phyloP scores from a whole-genome alignment of 2,888 invertebrate genomes.

The Homarus gammarus region DNA sequence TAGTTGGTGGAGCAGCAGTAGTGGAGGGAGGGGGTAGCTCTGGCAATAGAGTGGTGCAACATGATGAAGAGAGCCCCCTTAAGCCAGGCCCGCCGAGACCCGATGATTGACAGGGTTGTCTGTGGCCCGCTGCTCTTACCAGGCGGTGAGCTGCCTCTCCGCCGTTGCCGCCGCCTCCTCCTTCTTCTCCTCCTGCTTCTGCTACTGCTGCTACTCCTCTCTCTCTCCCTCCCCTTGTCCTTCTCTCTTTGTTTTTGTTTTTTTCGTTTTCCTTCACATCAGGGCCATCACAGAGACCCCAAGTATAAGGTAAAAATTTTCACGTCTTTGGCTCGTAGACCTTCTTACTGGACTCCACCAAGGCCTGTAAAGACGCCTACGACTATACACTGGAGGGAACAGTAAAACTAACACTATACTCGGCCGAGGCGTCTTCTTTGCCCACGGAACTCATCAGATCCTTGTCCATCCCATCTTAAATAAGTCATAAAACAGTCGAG shows the following conservation, averaged over 20 bases:
- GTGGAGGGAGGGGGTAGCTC: constrained; percentile 36
- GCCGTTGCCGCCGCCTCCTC: constrained; percentile 26
- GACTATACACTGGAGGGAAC: constrained; percentile 4
- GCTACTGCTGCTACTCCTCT: background rate
- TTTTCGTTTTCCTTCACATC: too few relatives aligned
- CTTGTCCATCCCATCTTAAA: constrained; percentile 68
- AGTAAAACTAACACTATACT: constrained; percentile 15
- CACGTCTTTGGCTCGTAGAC: background rate
- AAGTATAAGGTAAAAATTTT: too few relatives aligned
- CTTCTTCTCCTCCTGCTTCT: background rate
- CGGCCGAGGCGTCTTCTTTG: constrained; percentile 40
- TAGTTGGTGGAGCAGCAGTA: background rate
- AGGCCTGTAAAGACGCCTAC: too few relatives aligned
- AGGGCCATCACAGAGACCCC: too few relatives aligned
- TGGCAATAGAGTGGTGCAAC: constrained; percentile 61
- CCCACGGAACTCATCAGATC: constrained; percentile 69
- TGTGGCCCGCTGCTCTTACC: constrained; percentile 66
- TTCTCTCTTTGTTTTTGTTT: background rate
- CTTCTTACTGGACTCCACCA: too few relatives aligned
- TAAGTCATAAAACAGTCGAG: constrained; percentile 70
- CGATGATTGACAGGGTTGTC: constrained; percentile 70
- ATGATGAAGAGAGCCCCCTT: constrained; percentile 71
- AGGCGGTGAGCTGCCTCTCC: constrained; percentile 40
- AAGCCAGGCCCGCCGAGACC: constrained; percentile 63
- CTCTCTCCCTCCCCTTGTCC: background rate